Evolutionary conservation across 1,140 invertebrate genomes (phyloP).

Genomic region (Cherax quadricarinatus): DNA sequence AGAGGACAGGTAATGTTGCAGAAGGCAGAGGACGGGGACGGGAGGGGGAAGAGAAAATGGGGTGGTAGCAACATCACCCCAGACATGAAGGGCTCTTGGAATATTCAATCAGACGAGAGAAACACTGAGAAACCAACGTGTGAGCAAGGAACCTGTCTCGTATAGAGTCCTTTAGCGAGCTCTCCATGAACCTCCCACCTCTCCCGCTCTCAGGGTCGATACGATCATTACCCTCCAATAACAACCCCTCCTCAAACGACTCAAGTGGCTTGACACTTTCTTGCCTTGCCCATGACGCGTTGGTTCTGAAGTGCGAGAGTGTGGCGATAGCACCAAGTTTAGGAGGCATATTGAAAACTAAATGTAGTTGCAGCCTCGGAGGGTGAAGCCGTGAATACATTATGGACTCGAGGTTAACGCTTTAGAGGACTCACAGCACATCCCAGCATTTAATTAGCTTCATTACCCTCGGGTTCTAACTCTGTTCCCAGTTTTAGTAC

Average conservation of each 20-base stretch:
- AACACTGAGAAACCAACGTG: too few species aligned
- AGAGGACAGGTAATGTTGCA: neutral
- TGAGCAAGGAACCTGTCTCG: neutral
- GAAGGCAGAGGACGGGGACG: neutral
- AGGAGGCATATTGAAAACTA: conserved; percentile 35
- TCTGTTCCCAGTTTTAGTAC: neutral
- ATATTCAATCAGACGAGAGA: conserved; percentile 26
- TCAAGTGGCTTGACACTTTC: neutral
- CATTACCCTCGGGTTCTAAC: neutral
- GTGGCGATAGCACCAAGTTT: conserved; percentile 45
- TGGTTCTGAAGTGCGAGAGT: conserved; percentile 27
- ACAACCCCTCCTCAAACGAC: neutral
- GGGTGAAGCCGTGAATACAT: conserved; percentile 36
- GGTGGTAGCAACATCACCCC: neutral
- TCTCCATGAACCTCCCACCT: neutral
- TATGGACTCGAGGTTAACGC: neutral
- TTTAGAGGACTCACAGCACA: neutral
- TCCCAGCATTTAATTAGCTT: neutral
- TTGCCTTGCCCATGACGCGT: conserved; percentile 13
- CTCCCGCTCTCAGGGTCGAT: neutral
- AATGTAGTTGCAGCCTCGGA: neutral
- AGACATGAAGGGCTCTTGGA: conserved; percentile 17
- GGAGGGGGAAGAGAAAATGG: neutral
- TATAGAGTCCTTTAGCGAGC: neutral
- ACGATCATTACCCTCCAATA: neutral